phyloP scores from a whole-genome alignment of 2,797 vertebrate genomes.

The Sorex maritimensis region DNA sequence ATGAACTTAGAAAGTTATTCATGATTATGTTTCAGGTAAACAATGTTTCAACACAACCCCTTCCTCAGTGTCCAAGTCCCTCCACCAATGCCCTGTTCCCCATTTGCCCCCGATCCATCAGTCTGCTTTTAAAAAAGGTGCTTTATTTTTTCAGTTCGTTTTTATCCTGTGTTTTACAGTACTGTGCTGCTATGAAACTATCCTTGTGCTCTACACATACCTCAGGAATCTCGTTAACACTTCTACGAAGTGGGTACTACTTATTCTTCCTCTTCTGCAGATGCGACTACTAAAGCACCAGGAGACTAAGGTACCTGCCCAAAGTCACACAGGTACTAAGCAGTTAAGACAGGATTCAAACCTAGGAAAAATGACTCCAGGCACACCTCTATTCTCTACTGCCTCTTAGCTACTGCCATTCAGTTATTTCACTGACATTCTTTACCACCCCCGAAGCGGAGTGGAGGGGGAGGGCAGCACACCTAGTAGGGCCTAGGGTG shows the following conservation, averaged over 20 bases:
- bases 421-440: background rate
- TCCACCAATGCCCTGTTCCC: too few relatives aligned
- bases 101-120: too few relatives aligned
- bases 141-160: too few relatives aligned
- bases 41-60: too few relatives aligned
- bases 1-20: too few relatives aligned
- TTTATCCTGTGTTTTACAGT: too few relatives aligned
- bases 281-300: background rate
- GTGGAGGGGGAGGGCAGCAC: too few relatives aligned
- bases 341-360: conserved; percentile 42
- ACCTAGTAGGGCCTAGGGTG: too few relatives aligned
- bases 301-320: conserved; percentile 21
- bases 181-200: background rate
- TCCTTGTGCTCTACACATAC: background rate
- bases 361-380: background rate
- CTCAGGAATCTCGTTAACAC: background rate
- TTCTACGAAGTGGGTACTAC: background rate
- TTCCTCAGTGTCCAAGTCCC: too few relatives aligned
- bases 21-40: too few relatives aligned
- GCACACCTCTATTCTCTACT: background rate
- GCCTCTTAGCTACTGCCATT: background rate
- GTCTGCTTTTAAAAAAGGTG: too few relatives aligned
- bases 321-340: background rate
- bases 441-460: background rate
- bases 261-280: background rate